phyloP scores from a whole-genome alignment of 2,113 vertebrate genomes.

The Apeltes quadracus region DNA sequence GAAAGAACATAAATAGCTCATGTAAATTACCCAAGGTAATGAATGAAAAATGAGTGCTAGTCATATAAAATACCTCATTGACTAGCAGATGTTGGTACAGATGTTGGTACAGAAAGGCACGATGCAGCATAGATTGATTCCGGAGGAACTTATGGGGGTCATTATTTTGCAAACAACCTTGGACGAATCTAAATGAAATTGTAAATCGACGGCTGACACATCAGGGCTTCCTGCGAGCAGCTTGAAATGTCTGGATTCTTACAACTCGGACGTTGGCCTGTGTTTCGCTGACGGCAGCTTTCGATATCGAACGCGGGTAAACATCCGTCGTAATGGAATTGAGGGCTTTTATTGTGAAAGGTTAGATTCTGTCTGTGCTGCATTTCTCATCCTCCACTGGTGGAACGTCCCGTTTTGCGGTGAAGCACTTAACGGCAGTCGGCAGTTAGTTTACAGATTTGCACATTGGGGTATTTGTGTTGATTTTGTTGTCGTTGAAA shows the following conservation, averaged over 20 bases:
- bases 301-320: no score
- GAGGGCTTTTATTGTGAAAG: no score
- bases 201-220: slow-evolving; percentile 38
- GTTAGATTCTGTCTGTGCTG: no score
- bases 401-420: no score
- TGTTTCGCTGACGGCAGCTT: no score
- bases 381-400: no score
- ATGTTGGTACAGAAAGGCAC: neutral
- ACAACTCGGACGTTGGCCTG: slow-evolving; percentile 15
- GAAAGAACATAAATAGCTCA: slow-evolving; percentile 9
- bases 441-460: no score
- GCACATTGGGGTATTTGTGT: neutral
- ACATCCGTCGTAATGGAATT: no score
- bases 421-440: no score
- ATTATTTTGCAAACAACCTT: slow-evolving; percentile 39
- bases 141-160: slow-evolving; percentile 24
- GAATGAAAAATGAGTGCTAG: neutral
- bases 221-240: slow-evolving; percentile 36
- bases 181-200: slow-evolving; percentile 32
- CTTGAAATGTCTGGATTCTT: slow-evolving; percentile 35
- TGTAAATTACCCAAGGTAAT: slow-evolving; percentile 14
- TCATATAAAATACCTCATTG: slow-evolving; percentile 8
- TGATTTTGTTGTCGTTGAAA: neutral
- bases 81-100: slow-evolving; percentile 6
- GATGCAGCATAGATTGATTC: slow-evolving; percentile 26